A percentile compares a stretch with the other conserved stretches of the same genome.
phyloP scores from a whole-genome alignment of 2,888 invertebrate genomes.

The Linyphia triangularis region DNA sequence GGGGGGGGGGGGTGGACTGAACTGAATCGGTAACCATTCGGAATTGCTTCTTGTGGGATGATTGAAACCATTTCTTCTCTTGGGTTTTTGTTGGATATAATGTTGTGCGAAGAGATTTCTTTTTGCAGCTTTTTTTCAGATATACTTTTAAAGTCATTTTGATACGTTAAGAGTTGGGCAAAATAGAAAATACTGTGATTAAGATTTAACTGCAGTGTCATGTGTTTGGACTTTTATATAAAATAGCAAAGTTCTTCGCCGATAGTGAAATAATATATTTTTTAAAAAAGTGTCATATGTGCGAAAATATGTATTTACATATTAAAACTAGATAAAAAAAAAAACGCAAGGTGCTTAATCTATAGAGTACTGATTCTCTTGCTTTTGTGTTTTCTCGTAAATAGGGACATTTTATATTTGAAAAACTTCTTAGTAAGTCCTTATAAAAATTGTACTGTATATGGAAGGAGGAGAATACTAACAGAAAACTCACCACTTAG shows the following conservation, averaged over 20 bases:
- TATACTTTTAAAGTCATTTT: background rate
- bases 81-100: slow-evolving; percentile 31
- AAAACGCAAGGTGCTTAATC: no score
- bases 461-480: no score
- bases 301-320: no score
- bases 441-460: no score
- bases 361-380: no score
- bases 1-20: slow-evolving; percentile 1
- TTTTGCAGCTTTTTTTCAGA: background rate
- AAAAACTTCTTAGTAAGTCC: no score
- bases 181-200: background rate
- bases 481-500: no score
- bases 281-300: no score
- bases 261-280: no score
- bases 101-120: background rate
- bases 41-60: slow-evolving; percentile 45
- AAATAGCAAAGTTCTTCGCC: background rate
- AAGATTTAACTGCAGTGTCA: background rate
- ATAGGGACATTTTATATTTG: no score
- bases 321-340: no score
- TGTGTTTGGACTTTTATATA: background rate
- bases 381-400: no score
- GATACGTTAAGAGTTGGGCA: background rate
- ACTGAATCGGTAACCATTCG: slow-evolving; percentile 58
- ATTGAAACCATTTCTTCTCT: slow-evolving; percentile 13